Conservation (phyloP, 2,113 vertebrate species). For the Pseudorhombus dupliciocellatus region DNA sequence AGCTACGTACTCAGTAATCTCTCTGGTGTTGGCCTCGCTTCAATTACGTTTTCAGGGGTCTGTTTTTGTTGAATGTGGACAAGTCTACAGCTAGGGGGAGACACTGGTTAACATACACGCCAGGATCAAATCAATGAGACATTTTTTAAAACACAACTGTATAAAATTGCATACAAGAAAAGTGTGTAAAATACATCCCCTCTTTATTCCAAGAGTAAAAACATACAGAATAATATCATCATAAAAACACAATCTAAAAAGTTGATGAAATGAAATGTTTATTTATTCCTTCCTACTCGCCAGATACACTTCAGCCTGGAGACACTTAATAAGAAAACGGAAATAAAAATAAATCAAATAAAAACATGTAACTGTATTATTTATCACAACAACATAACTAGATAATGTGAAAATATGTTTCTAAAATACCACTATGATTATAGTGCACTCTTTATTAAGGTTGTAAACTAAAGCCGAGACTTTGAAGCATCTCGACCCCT, state of each 20-base stretch:
- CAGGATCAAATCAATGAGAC: too few species aligned
- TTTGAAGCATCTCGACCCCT: slow-evolving; percentile 38
- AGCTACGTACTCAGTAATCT: neutral
- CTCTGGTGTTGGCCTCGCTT: neutral
- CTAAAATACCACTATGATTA: slow-evolving; percentile 39
- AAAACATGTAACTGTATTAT: slow-evolving; percentile 48
- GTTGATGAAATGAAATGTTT: slow-evolving; percentile 55
- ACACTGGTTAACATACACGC: slow-evolving; percentile 6
- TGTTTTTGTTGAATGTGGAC: neutral
- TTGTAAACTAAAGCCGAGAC: slow-evolving; percentile 58
- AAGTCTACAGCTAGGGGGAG: slow-evolving; percentile 48
- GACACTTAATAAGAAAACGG: slow-evolving; percentile 43
- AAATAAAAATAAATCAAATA: slow-evolving; percentile 32
- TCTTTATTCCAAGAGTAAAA: slow-evolving; percentile 81
- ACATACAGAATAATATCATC: slow-evolving; percentile 70
- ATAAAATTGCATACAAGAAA: neutral
- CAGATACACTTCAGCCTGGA: slow-evolving; percentile 57
- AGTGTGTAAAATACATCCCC: slow-evolving; percentile 50
- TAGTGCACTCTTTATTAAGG: slow-evolving; percentile 40
- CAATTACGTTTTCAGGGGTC: neutral
- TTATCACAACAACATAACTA: slow-evolving; percentile 46
- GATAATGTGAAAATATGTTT: slow-evolving; percentile 53
- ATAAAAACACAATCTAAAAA: slow-evolving; percentile 72
- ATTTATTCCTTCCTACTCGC: slow-evolving; percentile 25
- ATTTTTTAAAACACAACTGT: neutral